phyloP scores from a whole-genome alignment of 2,113 vertebrate species.

The Leucopsar rothschildi region DNA sequence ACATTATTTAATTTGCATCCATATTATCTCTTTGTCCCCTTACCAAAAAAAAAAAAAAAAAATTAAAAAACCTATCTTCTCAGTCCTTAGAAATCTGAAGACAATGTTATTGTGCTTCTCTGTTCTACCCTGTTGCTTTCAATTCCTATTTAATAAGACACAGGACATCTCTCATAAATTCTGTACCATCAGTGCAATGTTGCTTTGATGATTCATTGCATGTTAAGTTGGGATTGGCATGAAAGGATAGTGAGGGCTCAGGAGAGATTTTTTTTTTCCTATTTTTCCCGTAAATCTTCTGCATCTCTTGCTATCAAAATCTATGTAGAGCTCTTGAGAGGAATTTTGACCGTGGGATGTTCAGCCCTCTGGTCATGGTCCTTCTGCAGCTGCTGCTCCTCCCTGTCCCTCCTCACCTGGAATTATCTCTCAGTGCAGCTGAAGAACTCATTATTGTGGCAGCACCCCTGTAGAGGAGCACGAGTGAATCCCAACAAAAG shows the following conservation, averaged over 20 bases:
- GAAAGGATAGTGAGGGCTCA: neutral
- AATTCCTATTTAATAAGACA: constrained; percentile 24
- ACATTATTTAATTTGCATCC: neutral
- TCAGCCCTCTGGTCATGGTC: neutral
- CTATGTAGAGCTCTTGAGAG: neutral
- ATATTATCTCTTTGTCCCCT: neutral
- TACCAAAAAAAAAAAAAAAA: neutral
- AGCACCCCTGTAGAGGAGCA: neutral
- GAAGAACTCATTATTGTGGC: neutral
- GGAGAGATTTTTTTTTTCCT: neutral
- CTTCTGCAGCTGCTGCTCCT: neutral
- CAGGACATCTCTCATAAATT: constrained; percentile 54
- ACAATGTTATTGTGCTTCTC: neutral
- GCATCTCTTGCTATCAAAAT: neutral
- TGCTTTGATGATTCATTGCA: constrained; percentile 33
- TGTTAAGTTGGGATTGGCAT: constrained; percentile 27
- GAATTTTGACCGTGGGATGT: neutral
- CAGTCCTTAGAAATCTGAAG: neutral
- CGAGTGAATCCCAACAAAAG: neutral
- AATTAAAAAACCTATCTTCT: neutral
- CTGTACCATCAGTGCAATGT: neutral
- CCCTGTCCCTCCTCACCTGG: neutral
- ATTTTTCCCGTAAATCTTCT: neutral
- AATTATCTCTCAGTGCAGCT: neutral
- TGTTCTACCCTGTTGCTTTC: constrained; percentile 43